Conservation (phyloP, 2,797 vertebrate species). For the Urophycis tenuis region DNA sequence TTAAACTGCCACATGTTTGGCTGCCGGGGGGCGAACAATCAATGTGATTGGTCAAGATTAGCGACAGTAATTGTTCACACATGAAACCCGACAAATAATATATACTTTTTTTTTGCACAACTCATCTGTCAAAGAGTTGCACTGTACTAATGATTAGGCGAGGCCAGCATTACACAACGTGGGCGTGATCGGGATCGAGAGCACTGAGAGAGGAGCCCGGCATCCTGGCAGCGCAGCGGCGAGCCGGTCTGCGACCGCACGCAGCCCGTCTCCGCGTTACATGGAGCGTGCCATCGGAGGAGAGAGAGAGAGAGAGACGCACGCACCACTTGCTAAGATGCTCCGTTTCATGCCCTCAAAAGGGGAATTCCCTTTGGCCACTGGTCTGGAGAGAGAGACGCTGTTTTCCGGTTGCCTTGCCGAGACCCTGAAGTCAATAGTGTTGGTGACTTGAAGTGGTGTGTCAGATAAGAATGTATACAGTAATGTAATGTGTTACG, state of each 20-base stretch:
- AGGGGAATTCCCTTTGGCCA: constrained; percentile 65
- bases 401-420: constrained; percentile 56
- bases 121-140: neutral
- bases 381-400: constrained; percentile 60
- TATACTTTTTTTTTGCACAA: neutral
- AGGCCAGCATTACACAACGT: neutral
- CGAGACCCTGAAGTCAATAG: constrained; percentile 9
- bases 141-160: neutral
- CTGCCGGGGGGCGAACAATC: neutral
- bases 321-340: constrained; percentile 62
- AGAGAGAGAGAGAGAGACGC: constrained; percentile 43
- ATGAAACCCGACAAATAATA: neutral
- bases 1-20: neutral
- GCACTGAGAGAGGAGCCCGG: neutral
- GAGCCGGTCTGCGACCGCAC: constrained; percentile 30
- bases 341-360: constrained; percentile 64
- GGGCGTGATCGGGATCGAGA: neutral
- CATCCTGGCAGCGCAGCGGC: neutral
- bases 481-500: neutral
- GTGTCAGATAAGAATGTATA: neutral
- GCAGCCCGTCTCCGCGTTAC: constrained; percentile 40
- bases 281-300: constrained; percentile 45
- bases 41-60: neutral
- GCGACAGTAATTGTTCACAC: neutral
- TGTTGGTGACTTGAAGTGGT: neutral